Evolutionary conservation across 2,113 vertebrate species (phyloP).

Genomic region (Brevimyrus niger): DNA sequence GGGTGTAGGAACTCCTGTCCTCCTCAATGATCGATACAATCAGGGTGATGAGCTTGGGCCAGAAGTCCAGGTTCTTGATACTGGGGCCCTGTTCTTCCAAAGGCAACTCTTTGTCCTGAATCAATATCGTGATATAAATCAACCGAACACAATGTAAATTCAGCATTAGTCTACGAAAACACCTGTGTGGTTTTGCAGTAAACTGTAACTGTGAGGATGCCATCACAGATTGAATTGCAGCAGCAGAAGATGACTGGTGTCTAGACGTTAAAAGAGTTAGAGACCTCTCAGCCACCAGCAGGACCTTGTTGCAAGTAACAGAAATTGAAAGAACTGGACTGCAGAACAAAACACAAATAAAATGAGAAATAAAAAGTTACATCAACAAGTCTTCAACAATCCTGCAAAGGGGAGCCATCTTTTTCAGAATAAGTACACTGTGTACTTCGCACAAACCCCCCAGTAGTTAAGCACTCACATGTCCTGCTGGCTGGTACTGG

Average conservation of each 20-base stretch:
- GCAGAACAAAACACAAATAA: neutral
- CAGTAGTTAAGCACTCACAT: constrained; percentile 55
- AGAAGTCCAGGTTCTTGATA: constrained; percentile 92
- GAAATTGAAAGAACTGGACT: neutral
- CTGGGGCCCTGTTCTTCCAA: constrained; percentile 91
- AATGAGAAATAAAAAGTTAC: neutral
- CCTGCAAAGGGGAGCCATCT: neutral
- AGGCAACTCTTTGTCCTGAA: constrained; percentile 75
- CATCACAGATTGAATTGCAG: neutral
- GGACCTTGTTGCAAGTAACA: neutral
- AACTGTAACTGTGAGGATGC: neutral
- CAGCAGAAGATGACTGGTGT: neutral
- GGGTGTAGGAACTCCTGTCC: constrained; percentile 90
- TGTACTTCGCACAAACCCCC: too few relatives aligned
- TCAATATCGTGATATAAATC: neutral
- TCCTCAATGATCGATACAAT: constrained; percentile 97
- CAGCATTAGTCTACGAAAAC: neutral
- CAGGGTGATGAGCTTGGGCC: constrained; percentile 97
- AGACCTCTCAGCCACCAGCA: neutral
- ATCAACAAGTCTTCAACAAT: neutral
- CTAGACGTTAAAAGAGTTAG: neutral
- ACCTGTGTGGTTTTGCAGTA: neutral
- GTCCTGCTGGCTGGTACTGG: constrained; percentile 80
- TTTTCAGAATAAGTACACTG: too few relatives aligned
- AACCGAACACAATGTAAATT: neutral